Percentiles rank a stretch among this genome's conserved stretches.
Conservation (phyloP, 2,113 vertebrate species). For the Abramis brama region DNA sequence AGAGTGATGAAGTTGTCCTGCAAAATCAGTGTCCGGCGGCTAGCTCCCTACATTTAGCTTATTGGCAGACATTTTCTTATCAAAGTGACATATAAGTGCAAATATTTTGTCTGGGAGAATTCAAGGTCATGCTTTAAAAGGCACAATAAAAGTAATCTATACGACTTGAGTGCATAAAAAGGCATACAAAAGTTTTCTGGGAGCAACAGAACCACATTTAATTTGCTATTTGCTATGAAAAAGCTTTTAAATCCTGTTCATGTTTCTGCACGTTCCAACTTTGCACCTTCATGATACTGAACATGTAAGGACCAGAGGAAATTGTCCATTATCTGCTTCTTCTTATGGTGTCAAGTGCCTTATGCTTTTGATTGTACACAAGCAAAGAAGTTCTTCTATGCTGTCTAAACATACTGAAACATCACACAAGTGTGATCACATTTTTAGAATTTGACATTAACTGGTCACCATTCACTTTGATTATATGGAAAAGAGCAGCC, state of each 20-base stretch:
- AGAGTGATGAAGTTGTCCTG: background rate
- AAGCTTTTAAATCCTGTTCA: background rate
- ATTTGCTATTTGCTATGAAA: background rate
- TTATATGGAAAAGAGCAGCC: background rate
- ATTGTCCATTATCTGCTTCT: background rate
- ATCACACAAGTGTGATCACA: background rate
- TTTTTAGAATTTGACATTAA: background rate
- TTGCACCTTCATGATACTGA: background rate
- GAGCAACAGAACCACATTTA: background rate
- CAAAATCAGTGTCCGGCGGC: background rate
- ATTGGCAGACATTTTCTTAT: slow-evolving; percentile 1
- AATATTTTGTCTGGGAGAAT: background rate
- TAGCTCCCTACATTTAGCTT: background rate
- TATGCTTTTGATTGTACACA: background rate
- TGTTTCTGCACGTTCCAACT: background rate
- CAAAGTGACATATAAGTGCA: background rate
- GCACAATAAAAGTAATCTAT: background rate
- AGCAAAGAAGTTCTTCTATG: background rate
- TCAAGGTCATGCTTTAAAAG: background rate
- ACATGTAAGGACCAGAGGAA: background rate
- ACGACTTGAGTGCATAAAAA: background rate
- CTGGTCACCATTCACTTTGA: background rate
- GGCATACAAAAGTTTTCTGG: background rate
- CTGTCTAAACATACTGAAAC: background rate
- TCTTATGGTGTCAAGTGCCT: background rate